Evolutionary conservation across 2,797 vertebrate genomes (phyloP).

Genomic region (Labeo calbasu): DNA sequence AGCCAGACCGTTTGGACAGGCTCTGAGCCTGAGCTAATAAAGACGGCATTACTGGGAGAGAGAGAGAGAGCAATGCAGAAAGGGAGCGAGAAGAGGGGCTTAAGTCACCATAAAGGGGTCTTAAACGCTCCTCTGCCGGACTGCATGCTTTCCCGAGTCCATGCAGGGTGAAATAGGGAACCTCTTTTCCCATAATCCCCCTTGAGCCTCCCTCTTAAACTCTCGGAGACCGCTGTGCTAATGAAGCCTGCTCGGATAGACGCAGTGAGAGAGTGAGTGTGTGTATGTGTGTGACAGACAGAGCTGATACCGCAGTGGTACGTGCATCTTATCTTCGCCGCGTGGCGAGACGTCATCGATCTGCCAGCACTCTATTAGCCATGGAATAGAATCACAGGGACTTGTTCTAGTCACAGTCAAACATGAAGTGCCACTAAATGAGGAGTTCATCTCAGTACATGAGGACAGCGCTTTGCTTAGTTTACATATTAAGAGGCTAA

Average conservation of each 20-base stretch:
- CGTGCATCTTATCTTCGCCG: slow-evolving; percentile 43
- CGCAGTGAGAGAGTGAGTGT: not conserved
- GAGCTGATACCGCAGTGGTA: slow-evolving; percentile 17
- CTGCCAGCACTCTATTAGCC: slow-evolving; percentile 29
- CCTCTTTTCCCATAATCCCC: slow-evolving; percentile 46
- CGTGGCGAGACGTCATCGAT: not conserved
- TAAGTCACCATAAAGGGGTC: slow-evolving; percentile 54
- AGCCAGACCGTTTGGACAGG: slow-evolving; percentile 46
- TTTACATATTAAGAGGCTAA: slow-evolving; percentile 15
- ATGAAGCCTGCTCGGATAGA: slow-evolving; percentile 39
- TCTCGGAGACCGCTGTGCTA: slow-evolving; percentile 34
- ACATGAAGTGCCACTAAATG: slow-evolving; percentile 48
- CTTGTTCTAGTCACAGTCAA: slow-evolving; percentile 37
- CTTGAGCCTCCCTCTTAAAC: slow-evolving; percentile 31
- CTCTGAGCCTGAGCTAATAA: slow-evolving; percentile 60
- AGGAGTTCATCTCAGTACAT: slow-evolving; percentile 23
- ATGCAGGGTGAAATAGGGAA: slow-evolving; percentile 47
- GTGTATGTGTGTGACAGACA: slow-evolving; percentile 12
- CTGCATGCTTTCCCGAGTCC: slow-evolving; percentile 46
- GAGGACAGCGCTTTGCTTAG: slow-evolving; percentile 1
- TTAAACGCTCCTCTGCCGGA: slow-evolving; percentile 50
- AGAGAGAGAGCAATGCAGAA: slow-evolving; percentile 3
- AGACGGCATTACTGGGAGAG: slow-evolving; percentile 48
- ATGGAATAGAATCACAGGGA: slow-evolving; percentile 32
- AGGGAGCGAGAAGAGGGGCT: slow-evolving; percentile 52